Percentiles rank a stretch among this genome's conserved stretches.
Conservation (phyloP, 1,140 invertebrate species). For the Eupristina koningsbergeri region DNA sequence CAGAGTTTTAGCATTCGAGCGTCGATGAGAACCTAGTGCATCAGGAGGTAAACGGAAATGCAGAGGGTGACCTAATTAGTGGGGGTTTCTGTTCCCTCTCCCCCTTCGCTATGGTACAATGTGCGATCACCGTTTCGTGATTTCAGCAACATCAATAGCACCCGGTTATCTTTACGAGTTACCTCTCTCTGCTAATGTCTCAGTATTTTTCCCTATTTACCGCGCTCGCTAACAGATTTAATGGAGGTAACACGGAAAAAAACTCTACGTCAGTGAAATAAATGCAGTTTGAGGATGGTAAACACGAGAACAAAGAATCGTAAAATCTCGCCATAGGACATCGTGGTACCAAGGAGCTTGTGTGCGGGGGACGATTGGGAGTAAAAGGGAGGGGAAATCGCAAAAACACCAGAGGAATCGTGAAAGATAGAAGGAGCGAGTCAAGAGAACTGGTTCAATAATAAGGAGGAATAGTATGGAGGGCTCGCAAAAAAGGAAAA, state of each 20-base stretch:
- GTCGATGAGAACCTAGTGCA: background rate
- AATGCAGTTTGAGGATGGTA: background rate
- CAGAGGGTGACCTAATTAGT: conserved; percentile 41
- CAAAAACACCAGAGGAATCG: conserved; percentile 33
- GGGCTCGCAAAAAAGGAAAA: background rate
- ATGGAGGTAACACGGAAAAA: conserved; percentile 43
- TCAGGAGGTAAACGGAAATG: background rate
- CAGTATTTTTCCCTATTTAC: conserved; percentile 46
- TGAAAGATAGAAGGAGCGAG: conserved; percentile 32
- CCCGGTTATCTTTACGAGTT: conserved; percentile 44
- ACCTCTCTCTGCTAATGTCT: conserved; percentile 24
- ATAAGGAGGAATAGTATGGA: conserved; percentile 23
- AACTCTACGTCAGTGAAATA: conserved; percentile 18
- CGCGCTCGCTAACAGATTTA: conserved; percentile 29
- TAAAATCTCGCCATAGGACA: conserved; percentile 42
- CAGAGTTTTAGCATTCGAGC: background rate
- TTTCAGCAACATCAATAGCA: background rate
- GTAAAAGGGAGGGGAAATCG: background rate
- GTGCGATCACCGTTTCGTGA: conserved; percentile 26
- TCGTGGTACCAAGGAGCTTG: background rate
- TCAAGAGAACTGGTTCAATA: conserved; percentile 9
- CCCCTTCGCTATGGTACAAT: background rate
- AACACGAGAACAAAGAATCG: conserved; percentile 45
- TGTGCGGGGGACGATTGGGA: background rate
- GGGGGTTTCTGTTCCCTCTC: background rate